Conservation (phyloP, 2,113 vertebrate genomes). For the Forbesichthys agassizii region DNA sequence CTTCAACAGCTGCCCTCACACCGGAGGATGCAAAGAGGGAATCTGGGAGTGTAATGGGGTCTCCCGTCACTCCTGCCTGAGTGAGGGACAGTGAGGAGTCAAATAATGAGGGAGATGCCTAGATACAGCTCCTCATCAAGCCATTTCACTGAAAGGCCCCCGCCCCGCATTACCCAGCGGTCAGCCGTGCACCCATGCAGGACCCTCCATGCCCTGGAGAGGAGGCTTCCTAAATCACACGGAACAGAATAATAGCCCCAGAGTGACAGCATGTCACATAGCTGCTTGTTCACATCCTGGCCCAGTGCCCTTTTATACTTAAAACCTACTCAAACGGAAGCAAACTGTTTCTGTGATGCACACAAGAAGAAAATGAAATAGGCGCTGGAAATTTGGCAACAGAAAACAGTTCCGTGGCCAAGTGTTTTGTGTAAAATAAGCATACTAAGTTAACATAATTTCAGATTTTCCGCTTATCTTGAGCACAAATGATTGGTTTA, state of each 20-base stretch:
- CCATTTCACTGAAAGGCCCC: slow-evolving; percentile 49
- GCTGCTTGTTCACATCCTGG: slow-evolving; percentile 46
- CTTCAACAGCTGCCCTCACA: slow-evolving; percentile 28
- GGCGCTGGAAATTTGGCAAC: slow-evolving; percentile 11
- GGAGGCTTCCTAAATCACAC: slow-evolving; percentile 54
- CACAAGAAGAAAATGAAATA: slow-evolving; percentile 8
- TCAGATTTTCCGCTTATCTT: neutral
- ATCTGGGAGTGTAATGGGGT: slow-evolving; percentile 63
- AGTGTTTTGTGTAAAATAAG: slow-evolving; percentile 15
- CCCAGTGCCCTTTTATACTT: slow-evolving; percentile 31
- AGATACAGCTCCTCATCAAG: slow-evolving; percentile 53
- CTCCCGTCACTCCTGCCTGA: slow-evolving; percentile 60
- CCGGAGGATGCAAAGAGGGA: slow-evolving; percentile 36
- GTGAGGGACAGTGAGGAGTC: slow-evolving; percentile 72
- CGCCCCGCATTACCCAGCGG: slow-evolving; percentile 39
- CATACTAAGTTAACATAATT: slow-evolving; percentile 19
- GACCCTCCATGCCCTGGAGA: slow-evolving; percentile 46
- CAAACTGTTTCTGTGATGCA: slow-evolving; percentile 12
- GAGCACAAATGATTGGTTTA: neutral
- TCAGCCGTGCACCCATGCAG: slow-evolving; percentile 59
- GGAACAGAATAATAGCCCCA: slow-evolving; percentile 58
- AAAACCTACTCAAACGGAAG: slow-evolving; percentile 12
- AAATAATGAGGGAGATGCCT: slow-evolving; percentile 66
- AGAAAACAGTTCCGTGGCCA: neutral
- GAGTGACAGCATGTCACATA: slow-evolving; percentile 45